Base-by-base conservation (phyloP, 2,797 vertebrate genomes). In the Acridotheres tristis region DNA sequence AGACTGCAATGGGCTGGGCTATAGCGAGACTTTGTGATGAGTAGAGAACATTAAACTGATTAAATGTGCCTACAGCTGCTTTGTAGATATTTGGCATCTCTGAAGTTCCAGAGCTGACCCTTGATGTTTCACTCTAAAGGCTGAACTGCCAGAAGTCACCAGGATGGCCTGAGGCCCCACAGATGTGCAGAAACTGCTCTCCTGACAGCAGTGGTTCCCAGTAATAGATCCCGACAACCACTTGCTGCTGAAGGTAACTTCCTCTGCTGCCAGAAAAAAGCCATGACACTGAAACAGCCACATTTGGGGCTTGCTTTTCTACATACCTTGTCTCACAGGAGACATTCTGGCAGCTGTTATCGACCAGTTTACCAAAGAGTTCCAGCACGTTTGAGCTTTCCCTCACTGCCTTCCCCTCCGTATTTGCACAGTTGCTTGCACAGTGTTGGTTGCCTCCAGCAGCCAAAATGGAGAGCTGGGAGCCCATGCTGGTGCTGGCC, bases 381-480 rank as follows among this genome's bases (percentile, higher is more conserved):
- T 76, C 29, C 36, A 30, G 50, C 22, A 29, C 3, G 14, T 59
- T 3, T 29, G 51, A 51, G 15, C 40, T 45, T 72, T 59, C 36
- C 32, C 47, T 63, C 16, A 13, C n/a, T 59, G 67, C 29, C 29
- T n/a, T 65, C 32, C 51, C 26, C 47, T 79, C 59, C 2, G 0
- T 8, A 10, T 5, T 29, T 9, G 26, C 34, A 54, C 16, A 26
- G 26, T 16, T 30, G 19, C 32, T 69, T 53, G 63, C 26, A 13
- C 3, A 15, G 38, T 10, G 48, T n/a, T 5, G 7, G 30, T 29
- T 0, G 0, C 22, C 38, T 65, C 42, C 66, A n/a, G 29, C 5
- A 42, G 22, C 45, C 38, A 36, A 72, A 72, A 16, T 25, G 13
- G 15, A 82, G 34, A 73, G 55, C 75, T 43, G 14, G 43, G 40